Evolutionary conservation across 2,797 vertebrate species (phyloP).

Genomic region (Hemitrygon akajei): DNA sequence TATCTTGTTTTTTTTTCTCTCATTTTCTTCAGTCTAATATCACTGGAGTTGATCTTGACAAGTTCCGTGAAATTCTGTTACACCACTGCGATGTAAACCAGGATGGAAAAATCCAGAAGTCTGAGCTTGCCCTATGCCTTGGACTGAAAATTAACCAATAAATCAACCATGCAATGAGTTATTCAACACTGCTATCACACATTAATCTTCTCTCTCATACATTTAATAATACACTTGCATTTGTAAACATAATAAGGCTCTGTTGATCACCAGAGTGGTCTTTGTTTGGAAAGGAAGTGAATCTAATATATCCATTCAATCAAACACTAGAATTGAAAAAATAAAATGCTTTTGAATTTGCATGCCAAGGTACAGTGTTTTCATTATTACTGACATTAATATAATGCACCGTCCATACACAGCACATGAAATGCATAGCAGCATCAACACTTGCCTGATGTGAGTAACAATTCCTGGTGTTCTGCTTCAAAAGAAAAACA

Average conservation of each 20-base stretch:
- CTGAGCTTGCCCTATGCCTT: constrained; percentile 83
- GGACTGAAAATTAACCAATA: constrained; percentile 71
- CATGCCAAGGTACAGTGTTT: neutral
- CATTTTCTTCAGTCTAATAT: constrained; percentile 73
- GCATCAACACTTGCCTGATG: neutral
- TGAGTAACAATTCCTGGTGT: neutral
- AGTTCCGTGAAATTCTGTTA: constrained; percentile 74
- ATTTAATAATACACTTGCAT: neutral
- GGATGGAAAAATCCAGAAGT: constrained; percentile 92
- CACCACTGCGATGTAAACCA: constrained; percentile 85
- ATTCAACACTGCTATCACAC: neutral
- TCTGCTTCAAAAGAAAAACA: neutral
- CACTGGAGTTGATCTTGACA: constrained; percentile 76
- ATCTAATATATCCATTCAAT: neutral
- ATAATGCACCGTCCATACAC: neutral
- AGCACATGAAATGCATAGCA: neutral
- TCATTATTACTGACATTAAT: neutral
- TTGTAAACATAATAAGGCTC: neutral
- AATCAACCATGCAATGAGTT: neutral
- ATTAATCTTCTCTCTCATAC: neutral
- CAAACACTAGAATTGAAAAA: neutral
- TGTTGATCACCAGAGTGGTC: neutral
- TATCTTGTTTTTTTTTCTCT: constrained; percentile 36
- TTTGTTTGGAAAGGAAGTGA: neutral
- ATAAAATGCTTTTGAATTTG: neutral